Conservation (phyloP, 2,888 invertebrate genomes). For the Drosophila robusta region DNA sequence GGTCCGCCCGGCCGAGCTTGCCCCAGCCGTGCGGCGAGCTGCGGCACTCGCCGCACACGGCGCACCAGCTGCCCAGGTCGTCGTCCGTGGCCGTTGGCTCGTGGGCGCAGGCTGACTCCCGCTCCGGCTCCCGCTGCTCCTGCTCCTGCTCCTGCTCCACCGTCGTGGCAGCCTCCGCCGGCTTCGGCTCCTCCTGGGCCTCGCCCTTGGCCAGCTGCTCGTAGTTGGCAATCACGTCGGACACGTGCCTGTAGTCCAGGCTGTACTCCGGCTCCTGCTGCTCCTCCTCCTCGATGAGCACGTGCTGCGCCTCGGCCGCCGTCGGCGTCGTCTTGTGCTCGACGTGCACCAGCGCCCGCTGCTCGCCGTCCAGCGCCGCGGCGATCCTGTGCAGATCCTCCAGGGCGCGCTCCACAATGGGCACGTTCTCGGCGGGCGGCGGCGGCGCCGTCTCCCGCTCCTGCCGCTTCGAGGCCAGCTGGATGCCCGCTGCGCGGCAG, state of each 20-base stretch:
- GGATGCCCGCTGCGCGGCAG: slow-evolving; percentile 61
- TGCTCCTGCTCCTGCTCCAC: slow-evolving; percentile 7
- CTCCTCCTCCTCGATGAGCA: slow-evolving; percentile 60
- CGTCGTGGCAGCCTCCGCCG: background rate
- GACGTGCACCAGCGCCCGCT: slow-evolving; percentile 41
- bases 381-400: slow-evolving; percentile 80
- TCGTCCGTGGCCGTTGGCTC: slow-evolving; percentile 14
- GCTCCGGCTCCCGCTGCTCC: background rate
- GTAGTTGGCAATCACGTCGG: slow-evolving; percentile 75
- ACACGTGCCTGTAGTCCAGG: slow-evolving; percentile 64
- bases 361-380: slow-evolving; percentile 51
- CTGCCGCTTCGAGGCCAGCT: slow-evolving; percentile 39
- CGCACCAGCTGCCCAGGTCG: slow-evolving; percentile 45
- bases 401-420: slow-evolving; percentile 82
- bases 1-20: slow-evolving; percentile 70
- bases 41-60: slow-evolving; percentile 61
- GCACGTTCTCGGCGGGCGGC: slow-evolving; percentile 80
- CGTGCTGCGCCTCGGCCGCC: slow-evolving; percentile 59
- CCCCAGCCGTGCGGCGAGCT: slow-evolving; percentile 66
- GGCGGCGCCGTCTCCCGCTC: slow-evolving; percentile 2
- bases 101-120: slow-evolving; percentile 11
- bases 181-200: background rate
- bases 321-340: slow-evolving; percentile 59
- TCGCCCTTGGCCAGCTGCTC: slow-evolving; percentile 66
- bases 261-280: slow-evolving; percentile 20